Evolutionary conservation across 2,113 vertebrate species (phyloP).

Genomic region (Sebastes fasciatus): DNA sequence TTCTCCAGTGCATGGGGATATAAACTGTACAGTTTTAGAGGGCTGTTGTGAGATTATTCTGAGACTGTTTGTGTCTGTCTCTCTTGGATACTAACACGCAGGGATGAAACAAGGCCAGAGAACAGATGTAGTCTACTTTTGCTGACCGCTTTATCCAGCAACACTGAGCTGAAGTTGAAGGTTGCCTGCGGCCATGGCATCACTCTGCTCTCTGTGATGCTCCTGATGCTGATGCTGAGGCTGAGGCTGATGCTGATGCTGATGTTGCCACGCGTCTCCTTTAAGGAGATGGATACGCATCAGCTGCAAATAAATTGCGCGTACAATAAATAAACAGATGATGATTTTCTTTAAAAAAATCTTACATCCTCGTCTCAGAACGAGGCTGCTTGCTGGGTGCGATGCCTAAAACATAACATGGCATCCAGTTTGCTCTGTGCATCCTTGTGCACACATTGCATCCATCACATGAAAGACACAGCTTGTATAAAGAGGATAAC

Average conservation of each 20-base stretch:
- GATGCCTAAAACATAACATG: conserved; percentile 59
- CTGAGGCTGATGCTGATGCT: conserved; percentile 35
- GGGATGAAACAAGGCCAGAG: not conserved
- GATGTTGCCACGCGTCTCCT: conserved; percentile 72
- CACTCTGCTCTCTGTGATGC: conserved; percentile 42
- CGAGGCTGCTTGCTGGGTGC: conserved; percentile 24
- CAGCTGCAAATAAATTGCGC: conserved; percentile 32
- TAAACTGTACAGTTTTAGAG: not conserved
- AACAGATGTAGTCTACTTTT: conserved; percentile 29
- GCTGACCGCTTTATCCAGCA: conserved; percentile 30
- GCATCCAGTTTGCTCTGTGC: conserved; percentile 32
- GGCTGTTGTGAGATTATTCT: not conserved
- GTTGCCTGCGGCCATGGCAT: conserved; percentile 51
- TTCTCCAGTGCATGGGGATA: not conserved
- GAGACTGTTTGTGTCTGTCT: not conserved
- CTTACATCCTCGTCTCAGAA: conserved; percentile 8
- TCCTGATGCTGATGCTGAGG: not conserved
- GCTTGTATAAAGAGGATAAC: conserved; percentile 57
- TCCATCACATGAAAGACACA: conserved; percentile 32
- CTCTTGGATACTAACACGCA: not conserved
- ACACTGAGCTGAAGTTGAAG: conserved; percentile 61
- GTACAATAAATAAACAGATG: conserved; percentile 40
- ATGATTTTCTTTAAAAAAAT: not conserved
- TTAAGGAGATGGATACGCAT: conserved; percentile 59
- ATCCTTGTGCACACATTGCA: not conserved